Evolutionary conservation across 1,140 invertebrate species (phyloP), one percentile per base, ranked within the genome.

Genomic region (Drepana arcuata): DNA sequence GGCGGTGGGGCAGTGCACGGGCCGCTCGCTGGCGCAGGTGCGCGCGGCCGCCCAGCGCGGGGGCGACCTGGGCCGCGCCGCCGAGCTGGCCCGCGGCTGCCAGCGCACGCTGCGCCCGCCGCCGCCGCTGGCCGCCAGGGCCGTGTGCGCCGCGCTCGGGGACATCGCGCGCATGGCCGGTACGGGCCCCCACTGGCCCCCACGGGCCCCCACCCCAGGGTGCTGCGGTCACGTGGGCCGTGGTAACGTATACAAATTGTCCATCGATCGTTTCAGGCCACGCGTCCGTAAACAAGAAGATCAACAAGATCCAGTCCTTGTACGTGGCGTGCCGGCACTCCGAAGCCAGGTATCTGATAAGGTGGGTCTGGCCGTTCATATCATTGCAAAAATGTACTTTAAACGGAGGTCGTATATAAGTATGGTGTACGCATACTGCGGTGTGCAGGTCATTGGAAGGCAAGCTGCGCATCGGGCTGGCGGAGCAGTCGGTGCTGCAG

Each of bases 381-480:
- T n/a, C n/a, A n/a, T n/a, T n/a, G n/a, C n/a, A n/a, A n/a, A n/a
- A n/a, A n/a, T n/a, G n/a, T n/a, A n/a, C n/a, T n/a, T n/a, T n/a
- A n/a, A n/a, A n/a, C n/a, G n/a, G n/a, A n/a, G n/a, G n/a, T n/a
- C n/a, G n/a, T n/a, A n/a, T n/a, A n/a, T n/a, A n/a, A n/a, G n/a
- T n/a, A n/a, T n/a, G n/a, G n/a, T n/a, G n/a, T n/a, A n/a, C n/a
- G n/a, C n/a, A n/a, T n/a, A n/a, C n/a, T n/a, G n/a, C n/a, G n/a
- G n/a, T n/a, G n/a, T 2, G 7, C 34, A 80, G 81, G 39, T 96
- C 94, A 0, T 78, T 99, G 1, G 89, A 92, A 44, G 98, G 98
- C 7, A 99, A 99, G 83, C 83, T 99, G 28, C 87, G 98, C 23
- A 97, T 99, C 53, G 97, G 97, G 2, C 84, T 99, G 32, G 98